Base-by-base conservation (phyloP, 2,888 invertebrate species). In the Oeneis ivallda region DNA sequence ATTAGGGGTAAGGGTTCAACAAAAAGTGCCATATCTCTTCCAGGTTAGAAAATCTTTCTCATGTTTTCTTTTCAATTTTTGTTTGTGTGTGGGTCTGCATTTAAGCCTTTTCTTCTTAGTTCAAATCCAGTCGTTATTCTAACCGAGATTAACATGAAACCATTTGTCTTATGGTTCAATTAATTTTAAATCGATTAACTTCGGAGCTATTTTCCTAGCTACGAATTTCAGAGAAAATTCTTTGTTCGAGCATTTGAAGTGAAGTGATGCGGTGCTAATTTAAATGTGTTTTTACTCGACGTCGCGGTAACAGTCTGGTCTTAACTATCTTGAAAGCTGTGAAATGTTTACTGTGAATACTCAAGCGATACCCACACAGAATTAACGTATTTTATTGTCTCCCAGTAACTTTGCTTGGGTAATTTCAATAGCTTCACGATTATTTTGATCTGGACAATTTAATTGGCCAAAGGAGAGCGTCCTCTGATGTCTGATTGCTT, bases 111-210 rank as follows among this genome's bases (percentile, higher is more conserved):
- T 37, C 37, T 37, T 37, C 37, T 37, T 7, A 37, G 9, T 37
- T 37, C 37, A 17, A 26, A 39, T 39, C 19, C 17, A 47, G 17
- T n/a, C 17, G n/a, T 39, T 50, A 32, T 65, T 49, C 49, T 62
- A 41, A n/a, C 19, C 43, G 15, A 61, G 61, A 65, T 65, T 62
- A 65, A 52, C 60, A 26, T 63, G 19, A 41, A 57, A 53, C 63
- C 47, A 65, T 69, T 67, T 63, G 57, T 67, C 60, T 67, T 47
- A 67, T 15, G 63, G 52, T 64, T 64, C 67, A 69, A 67, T 67
- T 64, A 67, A 67, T 69, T 61, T 65, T 49, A 53, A 67, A 65
- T 65, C 63, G 47, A 37, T 62, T 45, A 62, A 69, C 69, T 63
- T 61, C 52, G 34, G 52, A 63, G 50, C 43, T 67, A 63, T 67